These are phyloP conservation scores for Apodemia hepburni DNA, from an alignment of 2,888 invertebrate species.

Conservation along the genomic window DNA sequence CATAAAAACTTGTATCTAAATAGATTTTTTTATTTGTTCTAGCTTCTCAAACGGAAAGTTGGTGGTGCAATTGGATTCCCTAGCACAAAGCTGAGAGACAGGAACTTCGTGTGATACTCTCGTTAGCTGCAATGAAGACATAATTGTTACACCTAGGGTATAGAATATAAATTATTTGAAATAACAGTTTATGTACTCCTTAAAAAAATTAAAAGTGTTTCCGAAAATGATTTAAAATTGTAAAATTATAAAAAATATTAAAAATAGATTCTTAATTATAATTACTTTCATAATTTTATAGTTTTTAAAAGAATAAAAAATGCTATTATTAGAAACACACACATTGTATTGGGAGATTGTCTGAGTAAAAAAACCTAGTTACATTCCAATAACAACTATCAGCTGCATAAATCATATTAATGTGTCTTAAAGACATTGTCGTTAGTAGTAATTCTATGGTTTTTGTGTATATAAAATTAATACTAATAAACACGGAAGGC, in stretches of 20 bases:
- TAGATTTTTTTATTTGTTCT: constrained; percentile 55
- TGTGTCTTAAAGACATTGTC: constrained; percentile 52
- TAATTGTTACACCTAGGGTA: constrained; percentile 43
- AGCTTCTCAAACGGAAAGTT: constrained; percentile 80
- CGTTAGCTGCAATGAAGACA: constrained; percentile 65
- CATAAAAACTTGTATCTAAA: background rate
- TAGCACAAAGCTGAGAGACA: constrained; percentile 76
- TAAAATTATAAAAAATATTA: too few relatives aligned
- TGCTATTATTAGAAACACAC: too few relatives aligned
- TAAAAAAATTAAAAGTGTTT: background rate
- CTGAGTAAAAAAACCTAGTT: background rate
- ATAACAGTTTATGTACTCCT: background rate
- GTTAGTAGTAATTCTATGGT: constrained; percentile 3
- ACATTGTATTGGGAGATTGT: background rate
- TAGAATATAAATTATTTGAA: background rate
- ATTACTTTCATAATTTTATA: too few relatives aligned
- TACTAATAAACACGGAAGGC: constrained; percentile 44
- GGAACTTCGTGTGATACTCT: constrained; percentile 56
- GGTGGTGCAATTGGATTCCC: constrained; percentile 81
- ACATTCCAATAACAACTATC: constrained; percentile 17
- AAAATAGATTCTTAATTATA: constrained; percentile 21
- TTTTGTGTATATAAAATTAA: constrained; percentile 19
- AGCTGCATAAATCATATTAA: constrained; percentile 13
- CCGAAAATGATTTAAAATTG: too few relatives aligned
- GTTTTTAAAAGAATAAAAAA: too few relatives aligned